phyloP scores from a whole-genome alignment of 2,888 invertebrate species.

The Eumerus sabulonum region DNA sequence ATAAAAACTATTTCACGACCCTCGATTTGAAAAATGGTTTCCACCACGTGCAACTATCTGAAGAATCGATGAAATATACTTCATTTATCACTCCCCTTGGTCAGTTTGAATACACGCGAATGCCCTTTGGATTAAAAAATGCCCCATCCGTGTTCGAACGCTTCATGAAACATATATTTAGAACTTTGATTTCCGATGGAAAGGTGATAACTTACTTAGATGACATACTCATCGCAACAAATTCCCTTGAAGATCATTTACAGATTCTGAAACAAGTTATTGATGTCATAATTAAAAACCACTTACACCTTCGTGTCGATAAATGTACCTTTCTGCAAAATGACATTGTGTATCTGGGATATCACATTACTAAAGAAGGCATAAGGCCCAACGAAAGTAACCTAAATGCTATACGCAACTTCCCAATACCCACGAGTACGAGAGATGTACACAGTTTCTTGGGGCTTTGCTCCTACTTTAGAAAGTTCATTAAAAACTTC shows the following conservation, averaged over 20 bases:
- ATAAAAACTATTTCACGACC: slow-evolving; percentile 30
- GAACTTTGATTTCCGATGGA: slow-evolving; percentile 15
- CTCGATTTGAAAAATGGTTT: slow-evolving; percentile 37
- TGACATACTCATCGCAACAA: slow-evolving; percentile 27
- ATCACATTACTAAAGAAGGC: slow-evolving; percentile 3
- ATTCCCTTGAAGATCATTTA: slow-evolving; percentile 22
- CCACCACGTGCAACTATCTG: slow-evolving; percentile 16
- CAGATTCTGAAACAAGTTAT: background rate
- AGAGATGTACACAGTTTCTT: too few species aligned
- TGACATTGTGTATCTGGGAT: slow-evolving; percentile 12
- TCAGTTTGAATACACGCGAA: slow-evolving; percentile 59
- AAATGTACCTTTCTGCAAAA: slow-evolving; percentile 46
- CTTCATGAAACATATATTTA: background rate
- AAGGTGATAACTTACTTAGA: slow-evolving; percentile 25
- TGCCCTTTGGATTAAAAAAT: slow-evolving; percentile 70
- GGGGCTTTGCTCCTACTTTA: too few species aligned
- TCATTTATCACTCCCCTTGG: slow-evolving; percentile 28
- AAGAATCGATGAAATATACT: slow-evolving; percentile 35
- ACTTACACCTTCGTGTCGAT: slow-evolving; percentile 4
- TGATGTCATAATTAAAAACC: background rate
- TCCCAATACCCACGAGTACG: background rate
- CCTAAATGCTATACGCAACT: slow-evolving; percentile 4
- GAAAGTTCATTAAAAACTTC: background rate
- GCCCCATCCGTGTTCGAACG: slow-evolving; percentile 36
- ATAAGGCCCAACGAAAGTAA: slow-evolving; percentile 7